These are phyloP conservation scores for Martes flavigula DNA, from an alignment of 2,797 vertebrate species.

Conservation along the genomic window DNA sequence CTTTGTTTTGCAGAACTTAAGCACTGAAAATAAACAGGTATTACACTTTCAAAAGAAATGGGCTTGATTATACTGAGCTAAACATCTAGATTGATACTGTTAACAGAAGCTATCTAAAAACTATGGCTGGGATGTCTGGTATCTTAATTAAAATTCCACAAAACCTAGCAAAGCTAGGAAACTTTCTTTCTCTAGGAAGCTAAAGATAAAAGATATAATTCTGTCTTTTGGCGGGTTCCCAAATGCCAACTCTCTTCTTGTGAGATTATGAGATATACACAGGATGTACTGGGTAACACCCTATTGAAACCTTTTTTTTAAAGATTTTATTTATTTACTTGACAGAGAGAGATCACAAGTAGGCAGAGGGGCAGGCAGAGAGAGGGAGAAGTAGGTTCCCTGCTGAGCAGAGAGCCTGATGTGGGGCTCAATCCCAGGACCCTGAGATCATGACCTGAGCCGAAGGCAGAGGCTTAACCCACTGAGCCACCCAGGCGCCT, in stretches of 20 bases:
- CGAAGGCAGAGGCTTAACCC: no score
- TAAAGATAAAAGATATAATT: not conserved
- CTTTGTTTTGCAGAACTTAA: slow-evolving; percentile 54
- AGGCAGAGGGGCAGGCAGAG: no score
- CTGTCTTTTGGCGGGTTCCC: not conserved
- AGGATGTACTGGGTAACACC: not conserved
- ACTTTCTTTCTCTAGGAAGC: not conserved
- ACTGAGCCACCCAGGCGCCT: no score
- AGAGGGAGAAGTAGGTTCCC: no score
- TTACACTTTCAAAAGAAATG: slow-evolving; percentile 24
- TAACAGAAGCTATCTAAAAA: slow-evolving; percentile 48
- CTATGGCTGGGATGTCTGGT: not conserved
- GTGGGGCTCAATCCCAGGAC: no score
- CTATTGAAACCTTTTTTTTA: not conserved
- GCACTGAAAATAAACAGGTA: slow-evolving; percentile 20
- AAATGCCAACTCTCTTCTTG: not conserved
- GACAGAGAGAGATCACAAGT: no score
- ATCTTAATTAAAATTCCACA: slow-evolving; percentile 52
- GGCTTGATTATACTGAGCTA: slow-evolving; percentile 29
- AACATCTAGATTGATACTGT: slow-evolving; percentile 40
- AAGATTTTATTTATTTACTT: no score
- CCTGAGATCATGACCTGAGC: no score
- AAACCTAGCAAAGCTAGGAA: not conserved
- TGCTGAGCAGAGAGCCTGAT: no score
- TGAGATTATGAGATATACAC: not conserved